Percentiles rank a stretch among this genome's conserved stretches.
These are phyloP conservation scores for Eufriesea mexicana DNA, from an alignment of 1,140 invertebrate species.

Conservation along the genomic window DNA sequence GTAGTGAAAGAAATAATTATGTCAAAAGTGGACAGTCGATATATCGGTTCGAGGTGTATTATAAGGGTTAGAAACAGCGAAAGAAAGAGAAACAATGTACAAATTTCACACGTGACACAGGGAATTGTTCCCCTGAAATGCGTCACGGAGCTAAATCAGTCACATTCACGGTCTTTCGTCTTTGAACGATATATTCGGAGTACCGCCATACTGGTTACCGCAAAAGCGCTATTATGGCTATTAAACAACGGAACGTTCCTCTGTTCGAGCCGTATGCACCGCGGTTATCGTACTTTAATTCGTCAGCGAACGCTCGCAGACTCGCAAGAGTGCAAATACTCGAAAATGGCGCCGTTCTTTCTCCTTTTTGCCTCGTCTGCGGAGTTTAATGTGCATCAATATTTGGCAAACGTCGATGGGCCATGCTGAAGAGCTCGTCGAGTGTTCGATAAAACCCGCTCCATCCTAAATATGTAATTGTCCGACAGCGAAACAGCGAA, in stretches of 20 bases:
- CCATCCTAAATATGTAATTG: slow-evolving; percentile 16
- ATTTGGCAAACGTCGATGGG: neutral
- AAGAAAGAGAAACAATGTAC: too few relatives aligned
- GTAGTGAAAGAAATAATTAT: too few relatives aligned
- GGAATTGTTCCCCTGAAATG: neutral
- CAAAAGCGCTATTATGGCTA: too few relatives aligned
- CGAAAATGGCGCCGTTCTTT: neutral
- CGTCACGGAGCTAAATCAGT: neutral
- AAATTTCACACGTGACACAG: too few relatives aligned
- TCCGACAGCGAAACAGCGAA: neutral
- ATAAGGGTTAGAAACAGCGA: too few relatives aligned
- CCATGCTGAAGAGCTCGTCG: neutral
- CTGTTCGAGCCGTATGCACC: neutral
- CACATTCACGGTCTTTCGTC: neutral
- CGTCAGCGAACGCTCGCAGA: too few relatives aligned
- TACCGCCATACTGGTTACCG: too few relatives aligned
- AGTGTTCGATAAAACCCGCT: neutral
- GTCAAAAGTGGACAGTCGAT: too few relatives aligned
- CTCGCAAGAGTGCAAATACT: neutral
- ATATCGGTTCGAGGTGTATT: too few relatives aligned
- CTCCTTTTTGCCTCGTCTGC: too few relatives aligned
- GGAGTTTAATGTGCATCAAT: neutral
- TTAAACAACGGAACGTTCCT: neutral
- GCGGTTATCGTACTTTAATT: too few relatives aligned
- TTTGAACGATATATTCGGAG: neutral